Evolutionary conservation across 2,888 invertebrate species (phyloP).

Genomic region (Scelioninae gen. 2): DNA sequence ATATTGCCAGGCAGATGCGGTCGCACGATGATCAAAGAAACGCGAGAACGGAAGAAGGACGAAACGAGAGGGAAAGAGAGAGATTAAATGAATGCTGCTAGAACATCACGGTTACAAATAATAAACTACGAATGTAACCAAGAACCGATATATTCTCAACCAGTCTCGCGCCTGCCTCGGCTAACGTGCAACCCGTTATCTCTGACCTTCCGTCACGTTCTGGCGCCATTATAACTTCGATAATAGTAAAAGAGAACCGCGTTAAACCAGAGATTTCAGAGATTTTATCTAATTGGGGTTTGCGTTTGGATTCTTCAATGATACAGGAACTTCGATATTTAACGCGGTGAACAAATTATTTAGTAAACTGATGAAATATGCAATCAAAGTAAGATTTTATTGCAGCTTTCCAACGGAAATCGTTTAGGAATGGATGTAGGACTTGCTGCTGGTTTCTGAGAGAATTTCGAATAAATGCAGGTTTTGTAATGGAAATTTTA

Average conservation of each 20-base stretch:
- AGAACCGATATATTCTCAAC: conserved; percentile 49
- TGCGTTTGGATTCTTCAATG: neutral
- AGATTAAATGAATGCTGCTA: conserved; percentile 74
- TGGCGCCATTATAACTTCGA: conserved; percentile 55
- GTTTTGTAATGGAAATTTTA: too few relatives aligned
- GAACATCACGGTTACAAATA: conserved; percentile 73
- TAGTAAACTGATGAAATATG: too few relatives aligned
- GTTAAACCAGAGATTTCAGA: neutral
- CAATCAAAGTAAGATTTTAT: too few relatives aligned
- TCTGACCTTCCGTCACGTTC: conserved; percentile 54
- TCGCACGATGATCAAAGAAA: conserved; percentile 75
- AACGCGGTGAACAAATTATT: too few relatives aligned
- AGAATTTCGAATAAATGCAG: too few relatives aligned
- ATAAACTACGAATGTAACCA: conserved; percentile 66
- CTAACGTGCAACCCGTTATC: conserved; percentile 53
- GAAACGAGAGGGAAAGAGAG: conserved; percentile 64
- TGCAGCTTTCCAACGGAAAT: too few relatives aligned
- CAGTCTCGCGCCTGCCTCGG: conserved; percentile 41
- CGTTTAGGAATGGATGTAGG: too few relatives aligned
- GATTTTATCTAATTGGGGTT: conserved; percentile 6
- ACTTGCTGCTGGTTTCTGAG: too few relatives aligned
- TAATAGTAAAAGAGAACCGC: conserved; percentile 46
- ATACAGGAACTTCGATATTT: too few relatives aligned
- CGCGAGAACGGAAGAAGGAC: conserved; percentile 67
- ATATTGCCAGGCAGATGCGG: conserved; percentile 75